Base-by-base conservation (phyloP, 2,888 invertebrate genomes). In the Agrilus cyanescens region DNA sequence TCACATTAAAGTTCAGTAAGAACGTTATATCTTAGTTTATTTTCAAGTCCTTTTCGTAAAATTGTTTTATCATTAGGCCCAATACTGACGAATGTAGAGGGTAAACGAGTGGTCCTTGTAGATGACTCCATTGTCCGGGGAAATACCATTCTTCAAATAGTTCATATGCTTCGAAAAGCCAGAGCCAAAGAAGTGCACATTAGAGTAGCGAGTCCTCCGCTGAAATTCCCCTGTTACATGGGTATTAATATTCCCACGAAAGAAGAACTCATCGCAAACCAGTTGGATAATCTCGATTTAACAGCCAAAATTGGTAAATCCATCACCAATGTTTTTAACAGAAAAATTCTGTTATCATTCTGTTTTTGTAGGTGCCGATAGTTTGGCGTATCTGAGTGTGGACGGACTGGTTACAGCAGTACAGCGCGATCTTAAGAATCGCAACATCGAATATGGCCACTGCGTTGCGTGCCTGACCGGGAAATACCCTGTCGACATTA, bases 171-270 rank as follows among this genome's bases (percentile, higher is more conserved):
- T 37, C 75, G 86, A 38, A 88, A 89, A 55, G 89, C 91, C 1
- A 97, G 98, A 0, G 97, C 96, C 0, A 82, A 77, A 54, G 93
- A 97, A 76, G 96, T 98, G 0, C 97, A 98, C 65, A 84, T 98
- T 35, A 74, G 96, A 57, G 88, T 98, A 54, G 97, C 97, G 32
- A 96, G 96, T 10, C 98, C 98, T 0, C 96, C 97, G 1, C 73
- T 98, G 37, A 81, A 82, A 57, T 85, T 84, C 66, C 93, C 95
- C 1, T 98, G 97, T 65, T 96, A 94, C 67, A 97, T 98, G 97
- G 98, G 98, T 39, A 97, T 98, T 61, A 97, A 98, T 68, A 98
- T 98, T 53, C 97, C 98, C n/a, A 96, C 96, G 0, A 73, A 82
- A 39, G 88, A 90, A 57, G 97, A 98, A 65, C 78, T 98, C 13